These are phyloP conservation scores for Ctenopoma multispine DNA, from an alignment of 2,797 vertebrate genomes.

Conservation along the genomic window DNA sequence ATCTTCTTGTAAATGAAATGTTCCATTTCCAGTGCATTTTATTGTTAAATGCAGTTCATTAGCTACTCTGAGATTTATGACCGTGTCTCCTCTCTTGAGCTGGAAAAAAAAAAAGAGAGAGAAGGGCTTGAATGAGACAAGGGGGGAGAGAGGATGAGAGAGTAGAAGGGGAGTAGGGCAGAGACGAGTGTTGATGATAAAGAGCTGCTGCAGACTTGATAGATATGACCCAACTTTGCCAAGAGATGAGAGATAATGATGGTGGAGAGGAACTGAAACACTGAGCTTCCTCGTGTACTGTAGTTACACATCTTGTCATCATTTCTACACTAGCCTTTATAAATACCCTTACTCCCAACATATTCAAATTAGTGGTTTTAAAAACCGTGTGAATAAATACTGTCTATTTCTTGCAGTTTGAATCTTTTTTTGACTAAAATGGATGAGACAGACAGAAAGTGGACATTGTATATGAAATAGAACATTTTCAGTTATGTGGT, in stretches of 20 bases:
- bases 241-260: slow-evolving; percentile 63
- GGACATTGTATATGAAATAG: neutral
- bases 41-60: slow-evolving; percentile 89
- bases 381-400: neutral
- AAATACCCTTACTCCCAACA: neutral
- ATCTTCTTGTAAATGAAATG: slow-evolving; percentile 86
- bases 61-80: slow-evolving; percentile 84
- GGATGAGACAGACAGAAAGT: neutral
- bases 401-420: neutral
- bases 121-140: slow-evolving; percentile 37
- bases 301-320: slow-evolving; percentile 47
- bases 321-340: slow-evolving; percentile 5
- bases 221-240: slow-evolving; percentile 61
- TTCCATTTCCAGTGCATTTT: slow-evolving; percentile 87
- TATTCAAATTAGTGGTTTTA: neutral
- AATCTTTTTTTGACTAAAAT: neutral
- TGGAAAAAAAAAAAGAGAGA: slow-evolving; percentile 25
- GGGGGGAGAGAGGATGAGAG: neutral
- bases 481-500: neutral
- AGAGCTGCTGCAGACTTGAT: slow-evolving; percentile 64
- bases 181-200: slow-evolving; percentile 49
- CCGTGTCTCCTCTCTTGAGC: slow-evolving; percentile 64
- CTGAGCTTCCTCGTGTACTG: slow-evolving; percentile 50
- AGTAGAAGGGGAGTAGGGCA: slow-evolving; percentile 34
- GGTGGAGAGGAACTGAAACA: slow-evolving; percentile 45